Conservation (phyloP, 2,113 vertebrate genomes). For the Paraplagusia blochii region DNA sequence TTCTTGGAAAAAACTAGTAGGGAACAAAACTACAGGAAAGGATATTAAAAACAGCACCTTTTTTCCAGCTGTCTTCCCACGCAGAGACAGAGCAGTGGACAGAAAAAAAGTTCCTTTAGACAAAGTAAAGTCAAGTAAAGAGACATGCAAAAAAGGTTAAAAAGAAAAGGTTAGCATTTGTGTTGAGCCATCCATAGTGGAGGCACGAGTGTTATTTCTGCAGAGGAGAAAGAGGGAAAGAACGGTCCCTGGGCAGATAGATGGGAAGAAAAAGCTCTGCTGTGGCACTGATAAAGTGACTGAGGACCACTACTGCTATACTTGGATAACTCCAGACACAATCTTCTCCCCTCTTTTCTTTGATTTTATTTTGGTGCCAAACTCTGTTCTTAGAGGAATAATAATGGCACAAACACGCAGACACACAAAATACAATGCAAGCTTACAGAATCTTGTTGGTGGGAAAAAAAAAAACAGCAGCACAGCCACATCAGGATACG, state of each 20-base stretch:
- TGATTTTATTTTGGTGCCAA: conserved; percentile 63
- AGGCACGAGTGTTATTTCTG: conserved; percentile 52
- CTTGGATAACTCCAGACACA: conserved; percentile 69
- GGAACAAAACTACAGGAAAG: no score
- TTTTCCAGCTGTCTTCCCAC: conserved; percentile 53
- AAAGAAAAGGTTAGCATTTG: conserved; percentile 30
- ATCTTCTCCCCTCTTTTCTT: conserved; percentile 62
- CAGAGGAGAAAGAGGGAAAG: conserved; percentile 42
- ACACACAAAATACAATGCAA: neutral
- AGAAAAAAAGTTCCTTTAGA: conserved; percentile 46
- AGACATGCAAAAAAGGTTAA: conserved; percentile 41
- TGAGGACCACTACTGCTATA: conserved; percentile 68
- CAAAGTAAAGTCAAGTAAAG: conserved; percentile 53
- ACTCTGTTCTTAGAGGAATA: conserved; percentile 59
- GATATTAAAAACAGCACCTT: no score
- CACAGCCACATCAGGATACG: conserved; percentile 54
- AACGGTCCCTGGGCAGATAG: conserved; percentile 62
- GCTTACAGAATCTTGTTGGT: conserved; percentile 26
- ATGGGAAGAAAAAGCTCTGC: conserved; percentile 60
- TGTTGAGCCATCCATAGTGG: conserved; percentile 59
- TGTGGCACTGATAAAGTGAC: conserved; percentile 76
- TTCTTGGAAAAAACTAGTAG: no score
- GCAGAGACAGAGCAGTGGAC: conserved; percentile 36
- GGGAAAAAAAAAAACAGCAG: conserved; percentile 50
- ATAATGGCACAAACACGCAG: conserved; percentile 47